Evolutionary conservation across 2,797 vertebrate species (phyloP).

Genomic region (Cuculus canorus): DNA sequence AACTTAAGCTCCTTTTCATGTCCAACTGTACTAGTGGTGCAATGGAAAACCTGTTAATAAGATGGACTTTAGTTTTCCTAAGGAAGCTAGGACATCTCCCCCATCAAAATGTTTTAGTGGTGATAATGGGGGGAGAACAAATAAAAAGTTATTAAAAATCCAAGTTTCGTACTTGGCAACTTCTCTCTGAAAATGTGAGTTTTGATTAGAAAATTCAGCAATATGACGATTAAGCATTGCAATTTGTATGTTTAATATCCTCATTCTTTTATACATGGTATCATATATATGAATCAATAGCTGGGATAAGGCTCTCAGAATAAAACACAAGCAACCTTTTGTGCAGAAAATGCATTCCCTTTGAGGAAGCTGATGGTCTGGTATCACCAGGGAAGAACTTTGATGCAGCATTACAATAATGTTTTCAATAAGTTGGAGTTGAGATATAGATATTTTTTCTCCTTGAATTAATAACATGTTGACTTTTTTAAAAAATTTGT

Average conservation of each 20-base stretch:
- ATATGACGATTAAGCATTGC: background rate
- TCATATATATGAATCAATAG: background rate
- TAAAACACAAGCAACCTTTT: background rate
- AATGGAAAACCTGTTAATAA: background rate
- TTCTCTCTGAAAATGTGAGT: background rate
- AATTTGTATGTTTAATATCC: accelerated
- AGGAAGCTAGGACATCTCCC: background rate
- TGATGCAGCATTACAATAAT: background rate
- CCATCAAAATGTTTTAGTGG: background rate
- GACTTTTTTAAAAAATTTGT: no score
- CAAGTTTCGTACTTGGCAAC: background rate
- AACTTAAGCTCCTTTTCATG: background rate
- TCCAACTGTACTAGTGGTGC: accelerated
- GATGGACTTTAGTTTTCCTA: background rate
- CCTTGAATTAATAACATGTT: no score
- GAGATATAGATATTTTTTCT: no score
- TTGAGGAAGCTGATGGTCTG: background rate
- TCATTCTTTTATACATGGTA: background rate
- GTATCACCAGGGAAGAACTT: background rate
- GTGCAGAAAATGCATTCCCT: background rate
- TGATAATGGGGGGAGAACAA: background rate
- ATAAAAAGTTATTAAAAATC: background rate
- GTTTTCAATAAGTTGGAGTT: no score
- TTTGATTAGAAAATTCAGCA: background rate
- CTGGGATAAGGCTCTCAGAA: background rate